These are phyloP conservation scores for Cichlasoma orientale DNA, from an alignment of 2,797 vertebrate species.

Conservation along the genomic window DNA sequence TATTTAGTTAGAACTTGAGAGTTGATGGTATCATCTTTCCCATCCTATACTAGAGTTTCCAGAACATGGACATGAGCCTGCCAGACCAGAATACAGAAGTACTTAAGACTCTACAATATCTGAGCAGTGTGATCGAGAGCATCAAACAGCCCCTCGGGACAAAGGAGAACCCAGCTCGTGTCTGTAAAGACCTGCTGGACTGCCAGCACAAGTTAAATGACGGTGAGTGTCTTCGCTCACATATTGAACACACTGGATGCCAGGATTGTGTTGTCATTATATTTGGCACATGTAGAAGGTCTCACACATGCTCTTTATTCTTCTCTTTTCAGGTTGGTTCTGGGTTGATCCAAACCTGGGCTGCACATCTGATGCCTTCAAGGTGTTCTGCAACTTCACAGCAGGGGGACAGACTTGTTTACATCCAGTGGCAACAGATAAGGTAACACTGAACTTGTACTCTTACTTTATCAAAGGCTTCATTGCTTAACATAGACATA, in stretches of 20 bases:
- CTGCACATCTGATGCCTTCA: conserved; percentile 93
- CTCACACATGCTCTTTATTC: background rate
- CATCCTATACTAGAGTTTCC: conserved; percentile 85
- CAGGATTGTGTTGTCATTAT: background rate
- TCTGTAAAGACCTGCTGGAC: conserved; percentile 94
- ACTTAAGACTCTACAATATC: conserved; percentile 90
- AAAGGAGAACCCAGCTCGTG: conserved; percentile 90
- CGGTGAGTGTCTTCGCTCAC: conserved; percentile 75
- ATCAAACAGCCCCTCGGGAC: conserved; percentile 94
- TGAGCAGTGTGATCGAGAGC: conserved; percentile 89
- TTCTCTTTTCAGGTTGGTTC: conserved; percentile 85
- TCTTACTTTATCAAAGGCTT: background rate
- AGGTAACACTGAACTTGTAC: conserved; percentile 77
- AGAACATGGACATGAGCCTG: conserved; percentile 87
- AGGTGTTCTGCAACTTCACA: conserved; percentile 97
- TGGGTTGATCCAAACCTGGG: conserved; percentile 98
- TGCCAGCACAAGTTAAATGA: conserved; percentile 88
- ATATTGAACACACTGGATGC: background rate
- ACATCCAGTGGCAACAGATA: conserved; percentile 85
- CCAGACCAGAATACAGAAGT: conserved; percentile 88
- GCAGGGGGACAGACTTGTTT: conserved; percentile 96
- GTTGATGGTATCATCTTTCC: conserved; percentile 1
- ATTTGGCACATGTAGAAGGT: background rate
- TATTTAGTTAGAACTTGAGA: background rate
- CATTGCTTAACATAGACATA: background rate